phyloP scores from a whole-genome alignment of 2,113 vertebrate genomes.

The Loxodonta africana region DNA sequence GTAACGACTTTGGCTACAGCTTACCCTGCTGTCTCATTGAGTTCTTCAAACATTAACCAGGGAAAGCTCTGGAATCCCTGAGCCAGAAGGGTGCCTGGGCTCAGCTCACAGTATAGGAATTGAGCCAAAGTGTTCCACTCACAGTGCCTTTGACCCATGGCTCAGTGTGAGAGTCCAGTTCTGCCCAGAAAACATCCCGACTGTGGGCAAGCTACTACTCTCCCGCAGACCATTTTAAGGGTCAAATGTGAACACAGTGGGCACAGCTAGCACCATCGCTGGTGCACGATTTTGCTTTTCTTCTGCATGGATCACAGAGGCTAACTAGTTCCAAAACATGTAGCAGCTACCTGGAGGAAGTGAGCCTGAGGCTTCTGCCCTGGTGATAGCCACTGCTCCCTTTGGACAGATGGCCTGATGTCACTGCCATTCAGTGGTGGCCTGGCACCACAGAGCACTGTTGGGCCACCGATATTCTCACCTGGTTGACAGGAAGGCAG shows the following conservation, averaged over 20 bases:
- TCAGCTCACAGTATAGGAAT: not conserved
- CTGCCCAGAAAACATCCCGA: not conserved
- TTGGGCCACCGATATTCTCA: not conserved
- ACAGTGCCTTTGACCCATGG: not conserved
- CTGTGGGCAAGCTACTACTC: not conserved
- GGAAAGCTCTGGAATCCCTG: not conserved
- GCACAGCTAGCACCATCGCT: not conserved
- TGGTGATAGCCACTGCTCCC: not conserved
- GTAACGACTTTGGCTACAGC: not conserved
- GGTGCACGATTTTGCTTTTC: not conserved
- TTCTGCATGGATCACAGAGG: not conserved
- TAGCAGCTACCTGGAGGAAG: not conserved
- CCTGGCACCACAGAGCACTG: not conserved
- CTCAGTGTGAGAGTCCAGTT: not conserved
- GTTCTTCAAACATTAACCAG: slow-evolving; percentile 43
- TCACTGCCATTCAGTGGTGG: not conserved
- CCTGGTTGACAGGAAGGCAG: not conserved
- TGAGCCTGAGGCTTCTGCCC: not conserved
- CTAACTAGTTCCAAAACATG: not conserved
- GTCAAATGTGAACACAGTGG: not conserved
- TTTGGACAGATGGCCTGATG: not conserved
- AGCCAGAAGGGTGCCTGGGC: not conserved
- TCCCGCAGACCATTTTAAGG: not conserved
- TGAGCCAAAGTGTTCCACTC: not conserved
- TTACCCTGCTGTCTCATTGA: not conserved